A percentile compares a stretch with the other conserved stretches of the same genome.
Evolutionary conservation across 2,888 invertebrate genomes (phyloP).

Genomic region (Helobdella robusta): DNA sequence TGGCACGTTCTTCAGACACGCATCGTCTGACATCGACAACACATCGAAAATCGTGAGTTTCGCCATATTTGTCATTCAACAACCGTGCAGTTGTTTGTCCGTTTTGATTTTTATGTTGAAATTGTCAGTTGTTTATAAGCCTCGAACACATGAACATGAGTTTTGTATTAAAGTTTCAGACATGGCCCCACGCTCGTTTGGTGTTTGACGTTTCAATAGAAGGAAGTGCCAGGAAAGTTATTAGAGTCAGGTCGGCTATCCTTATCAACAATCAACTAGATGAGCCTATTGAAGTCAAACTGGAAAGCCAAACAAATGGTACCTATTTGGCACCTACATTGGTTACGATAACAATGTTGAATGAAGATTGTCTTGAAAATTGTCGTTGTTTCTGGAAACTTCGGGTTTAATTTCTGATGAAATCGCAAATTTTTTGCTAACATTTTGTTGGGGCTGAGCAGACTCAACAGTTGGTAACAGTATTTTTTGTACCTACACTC

Average conservation of each 20-base stretch:
- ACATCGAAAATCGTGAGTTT: constrained; percentile 33
- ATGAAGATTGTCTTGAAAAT: neutral
- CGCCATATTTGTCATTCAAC: no score
- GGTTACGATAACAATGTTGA: neutral
- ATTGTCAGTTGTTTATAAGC: no score
- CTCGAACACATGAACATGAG: no score
- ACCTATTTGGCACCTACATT: no score
- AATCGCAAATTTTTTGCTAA: neutral
- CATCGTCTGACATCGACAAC: constrained; percentile 41
- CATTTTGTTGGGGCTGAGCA: no score
- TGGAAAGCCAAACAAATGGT: constrained; percentile 51
- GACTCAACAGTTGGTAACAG: no score
- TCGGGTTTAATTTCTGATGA: neutral
- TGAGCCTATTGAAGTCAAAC: constrained; percentile 56
- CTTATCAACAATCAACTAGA: constrained; percentile 61
- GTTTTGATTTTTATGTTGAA: neutral
- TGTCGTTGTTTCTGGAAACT: neutral
- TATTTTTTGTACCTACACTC: no score
- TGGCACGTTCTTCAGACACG: constrained; percentile 70
- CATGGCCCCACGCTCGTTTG: constrained; percentile 61
- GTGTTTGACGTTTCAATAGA: constrained; percentile 84
- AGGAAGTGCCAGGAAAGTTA: constrained; percentile 84
- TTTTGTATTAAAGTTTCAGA: constrained; percentile 36
- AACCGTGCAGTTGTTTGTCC: no score
- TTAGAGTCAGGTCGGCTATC: constrained; percentile 81